Evolutionary conservation across 2,113 vertebrate species (phyloP).

Genomic region (Pygoscelis adeliae): DNA sequence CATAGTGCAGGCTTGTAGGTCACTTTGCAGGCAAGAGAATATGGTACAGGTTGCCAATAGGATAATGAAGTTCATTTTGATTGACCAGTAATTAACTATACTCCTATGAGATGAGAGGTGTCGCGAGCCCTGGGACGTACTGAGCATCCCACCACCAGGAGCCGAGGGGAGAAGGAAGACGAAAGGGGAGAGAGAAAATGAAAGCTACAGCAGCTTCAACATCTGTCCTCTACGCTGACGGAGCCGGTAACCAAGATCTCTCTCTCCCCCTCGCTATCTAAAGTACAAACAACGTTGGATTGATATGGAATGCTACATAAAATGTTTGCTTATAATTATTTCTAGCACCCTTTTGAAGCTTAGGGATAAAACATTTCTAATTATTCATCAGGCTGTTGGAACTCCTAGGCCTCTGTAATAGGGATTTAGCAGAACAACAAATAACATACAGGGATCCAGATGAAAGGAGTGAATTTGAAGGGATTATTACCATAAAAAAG

Average conservation of each 20-base stretch:
- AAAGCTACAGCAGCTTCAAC: neutral
- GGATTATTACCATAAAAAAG: slow-evolving; percentile 81
- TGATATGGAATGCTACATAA: slow-evolving; percentile 73
- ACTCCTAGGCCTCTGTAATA: slow-evolving; percentile 74
- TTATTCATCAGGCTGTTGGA: slow-evolving; percentile 79
- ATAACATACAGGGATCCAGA: slow-evolving; percentile 74
- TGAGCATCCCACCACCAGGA: slow-evolving; percentile 20
- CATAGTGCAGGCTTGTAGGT: neutral
- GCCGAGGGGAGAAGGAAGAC: neutral
- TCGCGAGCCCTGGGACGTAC: neutral
- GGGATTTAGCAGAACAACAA: slow-evolving; percentile 80
- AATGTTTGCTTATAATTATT: slow-evolving; percentile 84
- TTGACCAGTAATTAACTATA: slow-evolving; percentile 58
- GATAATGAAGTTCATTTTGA: slow-evolving; percentile 41
- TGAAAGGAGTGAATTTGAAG: slow-evolving; percentile 78
- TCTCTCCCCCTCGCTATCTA: slow-evolving; percentile 34
- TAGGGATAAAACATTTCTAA: slow-evolving; percentile 82
- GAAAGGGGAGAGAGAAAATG: neutral
- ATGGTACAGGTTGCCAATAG: neutral
- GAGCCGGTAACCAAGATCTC: slow-evolving; percentile 52
- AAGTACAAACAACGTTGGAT: slow-evolving; percentile 67
- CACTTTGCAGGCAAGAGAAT: neutral
- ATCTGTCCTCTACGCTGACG: slow-evolving; percentile 6
- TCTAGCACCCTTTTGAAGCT: slow-evolving; percentile 83
- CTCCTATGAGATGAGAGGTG: slow-evolving; percentile 38